phyloP scores from a whole-genome alignment of 2,113 vertebrate species.

The Halcyon senegalensis region DNA sequence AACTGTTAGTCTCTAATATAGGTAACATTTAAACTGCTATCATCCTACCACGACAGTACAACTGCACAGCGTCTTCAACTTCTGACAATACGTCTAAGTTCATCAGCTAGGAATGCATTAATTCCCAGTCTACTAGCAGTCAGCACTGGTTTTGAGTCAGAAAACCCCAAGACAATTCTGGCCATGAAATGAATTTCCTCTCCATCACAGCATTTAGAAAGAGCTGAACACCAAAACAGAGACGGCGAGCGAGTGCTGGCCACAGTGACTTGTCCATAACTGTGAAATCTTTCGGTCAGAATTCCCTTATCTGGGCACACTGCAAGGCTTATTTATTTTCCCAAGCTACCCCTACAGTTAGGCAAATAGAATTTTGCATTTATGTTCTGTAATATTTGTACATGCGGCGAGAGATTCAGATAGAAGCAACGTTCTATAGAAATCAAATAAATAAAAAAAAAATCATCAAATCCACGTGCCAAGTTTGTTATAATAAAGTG shows the following conservation, averaged over 20 bases:
- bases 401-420: neutral
- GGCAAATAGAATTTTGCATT: slow-evolving; percentile 47
- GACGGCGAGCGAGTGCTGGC: neutral
- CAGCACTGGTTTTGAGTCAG: neutral
- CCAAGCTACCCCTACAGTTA: slow-evolving; percentile 46
- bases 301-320: slow-evolving; percentile 15
- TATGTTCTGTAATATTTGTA: slow-evolving; percentile 42
- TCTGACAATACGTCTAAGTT: neutral
- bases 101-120: neutral
- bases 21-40: neutral
- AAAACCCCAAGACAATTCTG: neutral
- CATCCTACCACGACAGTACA: neutral
- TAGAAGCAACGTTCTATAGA: neutral
- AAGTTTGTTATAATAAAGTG: slow-evolving; percentile 67
- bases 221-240: neutral
- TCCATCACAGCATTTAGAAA: neutral
- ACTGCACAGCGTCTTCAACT: neutral
- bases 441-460: slow-evolving; percentile 66
- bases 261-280: neutral
- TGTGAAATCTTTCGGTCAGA: neutral
- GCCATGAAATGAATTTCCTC: neutral
- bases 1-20: neutral
- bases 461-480: slow-evolving; percentile 12
- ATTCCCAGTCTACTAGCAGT: neutral
- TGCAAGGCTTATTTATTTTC: slow-evolving; percentile 45